Base-by-base conservation (phyloP, 2,113 vertebrate genomes). In the Peromyscus polionotus region DNA sequence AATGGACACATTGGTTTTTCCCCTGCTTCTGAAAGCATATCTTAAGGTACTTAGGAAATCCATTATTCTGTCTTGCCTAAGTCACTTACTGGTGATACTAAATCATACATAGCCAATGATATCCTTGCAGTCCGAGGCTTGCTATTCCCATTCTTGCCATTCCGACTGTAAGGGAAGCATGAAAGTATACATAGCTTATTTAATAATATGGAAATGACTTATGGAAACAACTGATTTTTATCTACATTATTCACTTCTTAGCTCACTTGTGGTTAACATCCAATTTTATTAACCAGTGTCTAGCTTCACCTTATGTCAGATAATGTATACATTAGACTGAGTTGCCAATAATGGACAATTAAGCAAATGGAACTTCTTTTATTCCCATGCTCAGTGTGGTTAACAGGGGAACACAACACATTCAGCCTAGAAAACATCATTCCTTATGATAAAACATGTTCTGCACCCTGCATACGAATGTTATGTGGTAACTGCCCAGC, bases 1-100 rank as follows among this genome's bases (percentile, higher is more conserved):
- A 85, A 79, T 91, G 97, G 96, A 94, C 96, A 97, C 83, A 59
- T 91, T 48, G 93, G 80, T 93, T 97, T 96, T 95, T 88, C 85
- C 54, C 42, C 51, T 96, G 87, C 94, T 77, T 91, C 95, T 94
- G 91, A 97, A 95, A 97, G 94, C 90, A 77, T 94, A 93, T 98
- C 95, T 95, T 96, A 96, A 93, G 90, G 95, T 96, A 92, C 92
- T 97, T 97, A 96, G 89, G 75, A 97, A 96, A 98, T 89, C 94
- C 93, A 97, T 91, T 97, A 96, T 94, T 97, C 80, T 77, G 92
- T 95, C 90, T 93, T 93, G 91, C 80, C 95, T 70, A 33, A 94
- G 88, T 91, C 90, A 93, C 85, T 97, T 96, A 92, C 91, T 95
- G 91, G 88, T 86, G 86, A 95, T 80, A 94, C 91, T 97, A 96